Base-by-base conservation (phyloP, 2,888 invertebrate species). In the Callinectes sapidus region DNA sequence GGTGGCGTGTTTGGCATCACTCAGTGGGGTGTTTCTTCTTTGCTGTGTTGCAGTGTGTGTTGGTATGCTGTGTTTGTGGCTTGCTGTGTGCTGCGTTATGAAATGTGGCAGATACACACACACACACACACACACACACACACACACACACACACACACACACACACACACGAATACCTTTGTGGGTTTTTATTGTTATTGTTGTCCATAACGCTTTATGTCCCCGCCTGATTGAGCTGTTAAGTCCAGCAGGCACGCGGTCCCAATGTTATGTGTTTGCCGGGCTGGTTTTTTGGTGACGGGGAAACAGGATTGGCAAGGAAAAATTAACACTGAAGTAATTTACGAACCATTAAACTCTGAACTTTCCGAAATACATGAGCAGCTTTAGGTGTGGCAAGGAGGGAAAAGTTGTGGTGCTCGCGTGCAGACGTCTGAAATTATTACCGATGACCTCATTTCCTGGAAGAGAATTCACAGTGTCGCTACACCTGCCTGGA, bases 141-240 rank as follows among this genome's bases (percentile, higher is more conserved):
- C 86, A 86, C 86, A 86, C 86, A 39, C 86, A 86, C 86, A 86
- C 86, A 39, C 86, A 86, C 86, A 86, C 86, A 39, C 89, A 89
- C 89, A 89, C 89, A 54, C 89, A 89, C 89, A 89, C 55, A 54
- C 61, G 55, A 55, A 89, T 61, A 61, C 61, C 61, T 23, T 18
- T 61, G 48, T 61, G 39, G 39, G 23, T 61, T 61, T 23, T 61
- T 61, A 61, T 23, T 61, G 3, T 61, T 23, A 23, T 61, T 61
- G 18, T 23, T 61, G 23, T 23, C 18, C 23, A 61, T 55, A 18
- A 13, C 66, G 61, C 77, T 66, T 81, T 81, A 81, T 35, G 10
- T n/a, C 32, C 5, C 6, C 13, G 35, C 35, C 81, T 81, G 14
- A 81, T 35, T 81, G 13, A 35, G n/a, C 81, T 23, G 23, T 81